These are phyloP conservation scores for Pterostichus niger DNA, from an alignment of 2,888 invertebrate genomes.

Conservation along the genomic window DNA sequence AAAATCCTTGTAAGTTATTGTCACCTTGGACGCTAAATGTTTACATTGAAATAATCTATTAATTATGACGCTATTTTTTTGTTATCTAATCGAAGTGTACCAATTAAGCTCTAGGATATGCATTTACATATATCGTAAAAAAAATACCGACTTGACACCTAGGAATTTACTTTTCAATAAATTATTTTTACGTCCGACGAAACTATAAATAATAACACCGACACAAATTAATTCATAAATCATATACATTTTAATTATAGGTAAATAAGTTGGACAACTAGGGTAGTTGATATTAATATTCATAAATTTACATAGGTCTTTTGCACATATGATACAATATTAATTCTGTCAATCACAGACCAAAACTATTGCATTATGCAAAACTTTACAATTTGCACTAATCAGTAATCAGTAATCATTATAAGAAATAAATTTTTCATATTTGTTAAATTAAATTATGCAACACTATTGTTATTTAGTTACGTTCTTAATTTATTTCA, in stretches of 20 bases:
- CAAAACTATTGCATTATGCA: no score
- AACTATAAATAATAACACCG: not conserved
- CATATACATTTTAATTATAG: not conserved
- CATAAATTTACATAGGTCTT: not conserved
- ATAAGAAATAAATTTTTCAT: no score
- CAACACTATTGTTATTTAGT: no score
- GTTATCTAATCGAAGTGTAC: slow-evolving; percentile 1
- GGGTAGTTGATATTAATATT: not conserved
- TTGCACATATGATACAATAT: not conserved
- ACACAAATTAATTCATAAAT: not conserved
- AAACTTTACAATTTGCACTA: no score
- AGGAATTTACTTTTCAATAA: no score
- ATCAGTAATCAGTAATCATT: no score
- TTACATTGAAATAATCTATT: slow-evolving; percentile 46
- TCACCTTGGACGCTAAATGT: slow-evolving; percentile 61
- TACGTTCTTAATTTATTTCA: no score
- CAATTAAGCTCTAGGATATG: slow-evolving; percentile 14
- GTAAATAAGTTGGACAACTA: not conserved
- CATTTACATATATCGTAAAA: not conserved
- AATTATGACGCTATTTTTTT: slow-evolving; percentile 43
- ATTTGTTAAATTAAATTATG: no score
- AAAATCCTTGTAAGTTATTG: slow-evolving; percentile 55
- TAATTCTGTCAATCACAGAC: no score
- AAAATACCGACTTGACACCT: not conserved
- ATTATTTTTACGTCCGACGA: not conserved